Evolutionary conservation across 2,797 vertebrate species (phyloP), one percentile per base, ranked within the genome.

Genomic region (Microctenopoma lineatum): DNA sequence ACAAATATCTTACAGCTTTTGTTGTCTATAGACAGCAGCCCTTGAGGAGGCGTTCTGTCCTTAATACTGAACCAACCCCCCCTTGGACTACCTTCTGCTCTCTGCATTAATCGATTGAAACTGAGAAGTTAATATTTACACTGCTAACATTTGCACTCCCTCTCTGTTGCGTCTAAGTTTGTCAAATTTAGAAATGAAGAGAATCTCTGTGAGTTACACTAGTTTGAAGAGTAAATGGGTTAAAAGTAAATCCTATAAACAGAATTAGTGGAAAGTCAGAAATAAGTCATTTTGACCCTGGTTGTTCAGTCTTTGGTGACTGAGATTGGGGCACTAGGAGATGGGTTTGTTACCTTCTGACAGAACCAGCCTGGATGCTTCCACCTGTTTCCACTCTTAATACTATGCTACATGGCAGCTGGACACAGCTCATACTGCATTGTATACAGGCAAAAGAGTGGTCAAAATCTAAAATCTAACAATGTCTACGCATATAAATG

Each of bases 41-140:
- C 80, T 71, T 81, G 79, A 74, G 79, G 89, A 79, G 84, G 81
- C 32, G 85, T 81, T 72, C 48, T 86, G 85, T 86, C 81, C 79
- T 88, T 82, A 50, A 69, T 64, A 68, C 71, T 64, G 55, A 74
- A 59, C 66, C 69, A 65, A 44, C 13, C 63, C 46, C 47, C 11
- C 39, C 3, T 54, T 7, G 29, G 70, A 75, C 65, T 50, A 70
- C 66, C 80, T 56, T 63, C 70, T 80, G 76, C 73, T 77, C 68
- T 38, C 73, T 45, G 51, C 57, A 39, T 70, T 66, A 67, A 86
- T 87, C 75, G 39, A 78, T 81, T 55, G 15, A 56, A 68, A 63
- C 44, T 42, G 59, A 77, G 82, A 63, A 45, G 54, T 34, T 56
- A 52, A 60, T 80, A 60, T 84, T 80, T 85, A 58, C 59, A 42